Evolutionary conservation across 2,113 vertebrate genomes (phyloP), one percentile per base, ranked within the genome.

Genomic region (Zosterops pallidus): DNA sequence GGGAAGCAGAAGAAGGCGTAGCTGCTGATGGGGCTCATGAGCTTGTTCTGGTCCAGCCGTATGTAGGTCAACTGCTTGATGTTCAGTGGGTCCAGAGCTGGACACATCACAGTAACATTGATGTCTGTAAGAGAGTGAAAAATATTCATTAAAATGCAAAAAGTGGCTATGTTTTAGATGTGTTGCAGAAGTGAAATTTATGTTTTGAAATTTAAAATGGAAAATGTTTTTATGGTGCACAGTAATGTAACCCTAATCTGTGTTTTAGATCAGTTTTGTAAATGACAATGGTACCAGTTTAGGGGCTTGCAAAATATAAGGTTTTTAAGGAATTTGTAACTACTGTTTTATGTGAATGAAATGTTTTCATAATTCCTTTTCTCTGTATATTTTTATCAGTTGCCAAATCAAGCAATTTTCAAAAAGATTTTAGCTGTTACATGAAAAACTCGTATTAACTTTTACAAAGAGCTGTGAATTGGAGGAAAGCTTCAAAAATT

Each of bases 91-190:
- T 98, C 95, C 89, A 97, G 79, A 62, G 96, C 56, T n/a, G 98
- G 98, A 83, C 98, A 99, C 98, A 98, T 98, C 93, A 98, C 44
- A 64, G 98, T 98, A 78, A 98, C 44, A 28, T 98, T 99, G 92
- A 98, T 92, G 72, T 52, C 98, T 99, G 98, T 35, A 97, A 86
- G 67, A 90, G 88, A 90, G 90, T 84, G 62, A 87, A 88, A 94
- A 91, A 75, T 72, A 67, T 64, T 62, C 69, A 83, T 96, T 47
- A 49, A 74, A 81, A 77, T 59, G n/a, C 6, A 87, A 33, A 33
- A 86, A 77, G 37, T 25, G 31, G 8, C 57, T 69, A 12, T 28
- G 3, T 28, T 89, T 76, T 47, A 64, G 39, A 42, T 2, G 11
- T 72, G 4, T 22, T 69, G 20, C 12, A 28, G 62, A 83, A 70